phyloP scores from a whole-genome alignment of 2,113 vertebrate genomes.

The Lates calcarifer region DNA sequence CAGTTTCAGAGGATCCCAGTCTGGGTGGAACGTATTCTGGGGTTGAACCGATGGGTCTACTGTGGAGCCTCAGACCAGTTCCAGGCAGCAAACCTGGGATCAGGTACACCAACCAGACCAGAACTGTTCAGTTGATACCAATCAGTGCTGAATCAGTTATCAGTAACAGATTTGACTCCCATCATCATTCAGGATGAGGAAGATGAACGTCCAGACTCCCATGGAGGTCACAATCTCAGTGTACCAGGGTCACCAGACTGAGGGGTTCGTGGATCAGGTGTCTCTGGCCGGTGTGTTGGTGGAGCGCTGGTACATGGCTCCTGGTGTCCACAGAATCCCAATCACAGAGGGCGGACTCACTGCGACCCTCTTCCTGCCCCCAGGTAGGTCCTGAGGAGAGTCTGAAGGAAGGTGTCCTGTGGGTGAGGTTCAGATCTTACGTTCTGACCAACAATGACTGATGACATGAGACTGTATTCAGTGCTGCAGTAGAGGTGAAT shows the following conservation, averaged over 20 bases:
- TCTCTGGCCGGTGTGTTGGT: constrained; percentile 65
- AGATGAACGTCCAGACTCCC: constrained; percentile 73
- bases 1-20: constrained; percentile 77
- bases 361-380: constrained; percentile 80
- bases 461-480: too few relatives aligned
- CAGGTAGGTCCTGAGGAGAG: constrained; percentile 69
- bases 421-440: not conserved
- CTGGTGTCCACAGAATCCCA: constrained; percentile 75
- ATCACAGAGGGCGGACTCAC: constrained; percentile 66
- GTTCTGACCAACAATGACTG: too few relatives aligned
- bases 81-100: constrained; percentile 80
- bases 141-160: not conserved
- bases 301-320: constrained; percentile 82
- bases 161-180: not conserved
- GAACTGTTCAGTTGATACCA: not conserved
- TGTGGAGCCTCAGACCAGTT: constrained; percentile 84
- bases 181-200: constrained; percentile 75
- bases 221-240: constrained; percentile 77
- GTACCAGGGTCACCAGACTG: constrained; percentile 69
- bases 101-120: constrained; percentile 61
- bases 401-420: not conserved
- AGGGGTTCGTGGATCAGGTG: constrained; percentile 64
- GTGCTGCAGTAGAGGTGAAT: too few relatives aligned
- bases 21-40: constrained; percentile 82
- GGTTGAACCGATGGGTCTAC: constrained; percentile 81